Base-by-base conservation (phyloP, 2,888 invertebrate species). In the Leptinotarsa haldemani region DNA sequence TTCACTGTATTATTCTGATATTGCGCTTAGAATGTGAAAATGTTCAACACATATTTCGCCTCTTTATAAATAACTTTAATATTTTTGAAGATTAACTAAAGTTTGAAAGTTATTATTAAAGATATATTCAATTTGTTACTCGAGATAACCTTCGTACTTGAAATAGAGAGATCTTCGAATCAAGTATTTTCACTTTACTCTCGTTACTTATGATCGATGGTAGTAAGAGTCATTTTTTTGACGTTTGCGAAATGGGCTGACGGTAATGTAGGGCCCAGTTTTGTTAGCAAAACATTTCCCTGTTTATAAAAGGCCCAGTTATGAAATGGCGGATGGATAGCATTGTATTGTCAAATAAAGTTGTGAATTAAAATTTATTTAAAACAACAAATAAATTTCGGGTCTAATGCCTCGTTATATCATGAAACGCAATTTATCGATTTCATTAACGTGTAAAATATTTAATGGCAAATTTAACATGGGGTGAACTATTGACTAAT, bases 291-390 rank as follows among this genome's bases (percentile, higher is more conserved):
- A 82, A 82, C 80, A 82, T 81, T 81, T 82, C 80, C 82, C 83
- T 83, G 82, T 82, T 84, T 83, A 83, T 82, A 80, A 82, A 80
- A 84, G 84, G 83, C 83, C 83, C 82, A 85, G 85, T 86, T 85
- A 84, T 84, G 86, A 88, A 87, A 87, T 87, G 88, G 88, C 87
- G 87, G 87, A 86, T 86, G 82, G 87, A 86, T 86, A 82, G 83
- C 83, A 84, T 83, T 84, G 83, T 85, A 84, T 85, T 75, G 85
- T 85, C 84, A 85, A 83, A 82, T 76, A 79, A 78, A 74, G 78
- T 77, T 78, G 81, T 83, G 81, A 81, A 77, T 78, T 78, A 77
- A 78, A 74, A 74, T 77, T 69, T 69, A 53, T 71, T 73, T 74
- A 76, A 78, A 81, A 80, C 70, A 70, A 71, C 74, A 69, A 66